Conservation (phyloP, 2,113 vertebrate genomes). For the Rostratula benghalensis region DNA sequence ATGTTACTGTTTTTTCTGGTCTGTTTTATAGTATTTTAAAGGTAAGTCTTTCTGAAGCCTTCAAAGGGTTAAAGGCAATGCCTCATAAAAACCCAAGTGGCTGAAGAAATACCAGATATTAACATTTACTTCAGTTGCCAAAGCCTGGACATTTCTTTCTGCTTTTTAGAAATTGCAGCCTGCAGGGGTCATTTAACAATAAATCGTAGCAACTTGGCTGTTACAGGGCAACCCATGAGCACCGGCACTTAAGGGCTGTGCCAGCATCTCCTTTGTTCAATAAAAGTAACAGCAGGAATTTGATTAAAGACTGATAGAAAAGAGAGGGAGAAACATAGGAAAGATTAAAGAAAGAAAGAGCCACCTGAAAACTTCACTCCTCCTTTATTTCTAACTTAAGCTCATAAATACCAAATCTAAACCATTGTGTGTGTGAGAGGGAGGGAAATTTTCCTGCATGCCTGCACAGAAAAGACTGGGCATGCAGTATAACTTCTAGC, state of each 20-base stretch:
- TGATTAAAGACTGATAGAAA: slow-evolving; percentile 56
- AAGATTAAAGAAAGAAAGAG: slow-evolving; percentile 58
- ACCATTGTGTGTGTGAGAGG: slow-evolving; percentile 12
- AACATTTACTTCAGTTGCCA: slow-evolving; percentile 24
- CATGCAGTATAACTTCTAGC: neutral
- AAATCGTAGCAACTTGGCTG: slow-evolving; percentile 42
- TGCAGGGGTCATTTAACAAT: slow-evolving; percentile 20
- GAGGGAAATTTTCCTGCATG: slow-evolving; percentile 43
- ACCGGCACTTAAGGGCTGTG: neutral
- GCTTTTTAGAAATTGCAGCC: slow-evolving; percentile 31
- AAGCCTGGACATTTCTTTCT: slow-evolving; percentile 14
- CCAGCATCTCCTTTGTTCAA: slow-evolving; percentile 44
- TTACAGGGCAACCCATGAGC: neutral
- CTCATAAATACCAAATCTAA: slow-evolving; percentile 41
- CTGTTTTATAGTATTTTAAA: neutral
- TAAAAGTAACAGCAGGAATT: slow-evolving; percentile 57
- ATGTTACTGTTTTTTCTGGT: neutral
- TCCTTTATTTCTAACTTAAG: slow-evolving; percentile 57
- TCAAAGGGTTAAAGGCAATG: slow-evolving; percentile 14
- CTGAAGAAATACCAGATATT: slow-evolving; percentile 45
- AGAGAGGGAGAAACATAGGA: neutral
- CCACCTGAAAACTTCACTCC: slow-evolving; percentile 55
- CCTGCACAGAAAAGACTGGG: neutral
- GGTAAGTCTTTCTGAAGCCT: neutral
- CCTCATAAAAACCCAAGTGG: neutral